phyloP scores from a whole-genome alignment of 1,140 invertebrate species.

The Druon quercuslanigerum region DNA sequence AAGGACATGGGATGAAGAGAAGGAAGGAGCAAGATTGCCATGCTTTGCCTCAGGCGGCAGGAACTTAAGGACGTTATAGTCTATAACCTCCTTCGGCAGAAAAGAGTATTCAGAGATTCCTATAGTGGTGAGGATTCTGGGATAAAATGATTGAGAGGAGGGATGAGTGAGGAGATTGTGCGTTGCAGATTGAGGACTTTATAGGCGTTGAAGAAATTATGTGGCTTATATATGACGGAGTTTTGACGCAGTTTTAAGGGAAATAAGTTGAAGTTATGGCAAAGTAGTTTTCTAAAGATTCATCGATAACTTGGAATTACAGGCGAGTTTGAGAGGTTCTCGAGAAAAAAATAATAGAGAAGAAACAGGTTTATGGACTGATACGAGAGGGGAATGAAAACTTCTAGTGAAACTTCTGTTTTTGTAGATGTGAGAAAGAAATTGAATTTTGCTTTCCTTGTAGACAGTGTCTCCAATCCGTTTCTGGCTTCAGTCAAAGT shows the following conservation, averaged over 20 bases:
- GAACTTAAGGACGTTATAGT: not conserved
- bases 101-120: slow-evolving; percentile 26
- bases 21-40: not conserved
- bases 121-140: slow-evolving; percentile 4
- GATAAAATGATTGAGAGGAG: not conserved
- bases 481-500: not conserved
- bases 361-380: too few species aligned
- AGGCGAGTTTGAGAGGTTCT: too few species aligned
- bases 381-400: too few species aligned
- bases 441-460: not conserved
- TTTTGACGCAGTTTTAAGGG: not conserved
- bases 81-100: slow-evolving; percentile 6
- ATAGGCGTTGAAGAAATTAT: not conserved
- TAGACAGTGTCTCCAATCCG: not conserved
- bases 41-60: not conserved
- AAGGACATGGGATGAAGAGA: not conserved
- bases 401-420: too few species aligned
- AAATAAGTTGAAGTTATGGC: too few species aligned
- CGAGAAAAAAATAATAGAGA: too few species aligned
- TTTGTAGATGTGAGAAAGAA: too few species aligned
- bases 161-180: not conserved
- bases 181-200: slow-evolving; percentile 7
- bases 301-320: too few species aligned
- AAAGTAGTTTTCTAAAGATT: too few species aligned
- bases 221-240: not conserved